Evolutionary conservation across 2,113 vertebrate species (phyloP), one percentile per base, ranked within the genome.

Genomic region (Austrofundulus limnaeus): DNA sequence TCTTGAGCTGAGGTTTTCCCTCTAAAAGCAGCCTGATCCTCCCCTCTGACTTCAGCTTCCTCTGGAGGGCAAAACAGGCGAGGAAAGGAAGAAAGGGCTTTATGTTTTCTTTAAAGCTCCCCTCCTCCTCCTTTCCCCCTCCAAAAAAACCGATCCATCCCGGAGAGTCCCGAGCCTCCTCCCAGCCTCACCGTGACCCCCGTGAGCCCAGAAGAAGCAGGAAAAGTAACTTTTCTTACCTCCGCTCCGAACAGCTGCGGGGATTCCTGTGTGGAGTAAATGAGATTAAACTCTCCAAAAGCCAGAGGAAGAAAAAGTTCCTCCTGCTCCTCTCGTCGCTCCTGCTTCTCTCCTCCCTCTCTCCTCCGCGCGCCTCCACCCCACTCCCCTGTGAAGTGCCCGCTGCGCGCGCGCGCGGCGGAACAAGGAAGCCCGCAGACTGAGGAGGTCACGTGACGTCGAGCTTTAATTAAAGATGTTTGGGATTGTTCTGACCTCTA

Each of bases 261-360:
- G 54, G 53, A 34, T 13, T 24, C 28, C 61, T 9, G 19, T 16
- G 13, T 9, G 53, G 5, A 34, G 5, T 28, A 8, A 46, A 39
- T 28, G 12, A 37, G 16, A 61, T 3, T 1, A 65, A 63, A 65
- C 6, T 53, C 52, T 59, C n/a, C 65, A 43, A 2, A 12, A 51
- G 23, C 51, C 14, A 14, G 38, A 17, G 43, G 3, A 70, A 61
- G 38, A 5, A 47, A n/a, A 76, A 66, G 70, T 82, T 72, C 65
- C 55, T 59, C 70, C 43, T 52, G 38, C 20, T 52, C 53, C 42
- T 52, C 64, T n/a, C 47, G 1, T 6, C 42, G 59, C 31, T 11
- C 63, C 17, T 41, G 39, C 61, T 56, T 19, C 46, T 2, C 52
- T 58, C 50, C 19, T 24, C 54, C 47, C 72, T 50, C 70, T 52